A percentile compares a stretch with the other conserved stretches of the same genome.
Evolutionary conservation across 2,888 invertebrate species (phyloP).

Genomic region (Phragmatobia fuliginosa): DNA sequence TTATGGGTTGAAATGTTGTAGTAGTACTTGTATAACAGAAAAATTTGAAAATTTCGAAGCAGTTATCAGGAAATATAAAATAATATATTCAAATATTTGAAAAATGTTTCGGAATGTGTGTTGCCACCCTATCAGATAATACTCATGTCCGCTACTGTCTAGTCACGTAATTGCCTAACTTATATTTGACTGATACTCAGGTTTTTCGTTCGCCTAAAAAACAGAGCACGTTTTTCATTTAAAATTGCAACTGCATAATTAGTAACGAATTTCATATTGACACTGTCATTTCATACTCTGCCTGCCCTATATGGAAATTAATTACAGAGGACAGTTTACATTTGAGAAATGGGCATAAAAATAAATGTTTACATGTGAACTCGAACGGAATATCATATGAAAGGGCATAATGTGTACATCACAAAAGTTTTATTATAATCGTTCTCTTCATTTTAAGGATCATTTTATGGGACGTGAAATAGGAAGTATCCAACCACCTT

Average conservation of each 20-base stretch:
- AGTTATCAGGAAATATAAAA: not conserved
- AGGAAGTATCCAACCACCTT: too few relatives aligned
- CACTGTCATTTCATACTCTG: too few relatives aligned
- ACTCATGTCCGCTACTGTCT: not conserved
- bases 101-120: not conserved
- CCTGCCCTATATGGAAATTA: not conserved
- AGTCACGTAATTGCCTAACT: conserved; percentile 9
- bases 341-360: too few relatives aligned
- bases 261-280: not conserved
- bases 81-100: not conserved
- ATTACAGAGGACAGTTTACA: not conserved
- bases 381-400: too few relatives aligned
- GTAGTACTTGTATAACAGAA: too few relatives aligned
- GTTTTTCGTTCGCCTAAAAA: not conserved
- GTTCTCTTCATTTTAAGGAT: too few relatives aligned
- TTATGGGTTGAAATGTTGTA: too few relatives aligned
- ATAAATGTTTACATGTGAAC: too few relatives aligned
- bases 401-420: too few relatives aligned
- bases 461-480: too few relatives aligned
- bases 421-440: too few relatives aligned
- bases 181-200: not conserved
- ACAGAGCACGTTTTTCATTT: not conserved
- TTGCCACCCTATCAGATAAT: not conserved
- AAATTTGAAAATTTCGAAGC: not conserved
- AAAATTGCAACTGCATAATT: conserved; percentile 2